Base-by-base conservation (phyloP, 2,113 vertebrate genomes). In the Porphyrio hochstetteri region DNA sequence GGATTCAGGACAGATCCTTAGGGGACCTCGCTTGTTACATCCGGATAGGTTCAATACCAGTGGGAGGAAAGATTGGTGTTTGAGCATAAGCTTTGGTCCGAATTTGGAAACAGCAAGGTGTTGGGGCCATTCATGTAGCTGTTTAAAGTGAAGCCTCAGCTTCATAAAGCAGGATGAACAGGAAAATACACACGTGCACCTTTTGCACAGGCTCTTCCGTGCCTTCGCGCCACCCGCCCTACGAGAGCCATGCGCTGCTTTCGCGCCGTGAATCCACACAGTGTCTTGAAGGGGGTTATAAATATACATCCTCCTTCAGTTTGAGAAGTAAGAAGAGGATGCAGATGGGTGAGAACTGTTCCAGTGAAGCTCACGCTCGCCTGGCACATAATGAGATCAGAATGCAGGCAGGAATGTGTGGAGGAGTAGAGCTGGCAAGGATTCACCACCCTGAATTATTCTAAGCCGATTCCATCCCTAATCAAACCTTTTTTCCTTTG, bases 381-480 rank as follows among this genome's bases (percentile, higher is more conserved):
- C 88, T 2, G 18, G 76, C 5, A 33, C 93, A 94, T 95, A 92
- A 96, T 95, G 92, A 96, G 94, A 95, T 95, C 93, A 96, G 95
- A 96, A 96, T 92, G 92, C 92, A 93, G 81, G 94, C 89, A 95
- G 96, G 96, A 97, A 97, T 96, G 96, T 97, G 96, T 95, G 96
- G 96, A 96, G 96, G 96, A 96, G 96, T 96, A 74, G 92, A 97
- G 86, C 91, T 96, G 96, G 96, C 96, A 97, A 92, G 67, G 88
- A 89, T 96, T 96, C 96, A 94, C 91, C 89, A 93, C 91, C 74
- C 81, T 84, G 59, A 87, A 94, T 95, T 96, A 97, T 94, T 92
- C 92, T 82, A 88, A 95, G 81, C 91, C 63, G 93, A 82, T 89
- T 96, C 65, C 74, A 57, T 91, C 57, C 65, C 57, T 90, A 91